Evolutionary conservation across 2,113 vertebrate genomes (phyloP).

Genomic region (Misgurnus mizolepis): DNA sequence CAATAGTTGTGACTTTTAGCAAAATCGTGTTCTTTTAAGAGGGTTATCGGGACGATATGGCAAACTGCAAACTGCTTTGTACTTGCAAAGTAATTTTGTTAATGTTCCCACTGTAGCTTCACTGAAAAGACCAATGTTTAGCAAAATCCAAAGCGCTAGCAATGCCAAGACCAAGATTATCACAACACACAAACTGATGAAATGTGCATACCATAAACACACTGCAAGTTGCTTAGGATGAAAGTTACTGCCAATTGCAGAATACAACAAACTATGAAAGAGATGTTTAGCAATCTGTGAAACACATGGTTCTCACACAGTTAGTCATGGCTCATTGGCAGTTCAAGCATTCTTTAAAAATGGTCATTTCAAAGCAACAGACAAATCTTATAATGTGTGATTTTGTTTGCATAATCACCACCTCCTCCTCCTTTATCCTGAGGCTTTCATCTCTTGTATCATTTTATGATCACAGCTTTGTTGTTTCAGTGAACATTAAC

Average conservation of each 20-base stretch:
- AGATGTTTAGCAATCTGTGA: neutral
- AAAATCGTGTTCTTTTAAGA: too few relatives aligned
- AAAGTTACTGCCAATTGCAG: too few relatives aligned
- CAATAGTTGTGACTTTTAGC: neutral
- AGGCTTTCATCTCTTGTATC: neutral
- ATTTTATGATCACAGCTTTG: neutral
- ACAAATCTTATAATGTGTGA: conserved; percentile 9
- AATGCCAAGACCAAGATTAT: too few relatives aligned
- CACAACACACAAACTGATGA: too few relatives aligned
- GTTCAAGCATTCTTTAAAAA: conserved; percentile 17
- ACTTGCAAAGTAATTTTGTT: too few relatives aligned
- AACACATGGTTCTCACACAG: neutral
- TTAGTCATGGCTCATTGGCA: neutral
- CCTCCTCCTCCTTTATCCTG: neutral
- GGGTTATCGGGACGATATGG: too few relatives aligned
- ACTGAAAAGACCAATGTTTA: neutral
- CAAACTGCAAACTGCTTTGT: too few relatives aligned
- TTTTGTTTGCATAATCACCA: conserved; percentile 27
- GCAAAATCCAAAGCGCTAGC: too few relatives aligned
- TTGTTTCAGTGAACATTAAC: neutral
- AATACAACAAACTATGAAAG: too few relatives aligned
- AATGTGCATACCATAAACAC: too few relatives aligned
- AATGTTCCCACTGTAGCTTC: neutral
- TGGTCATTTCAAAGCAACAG: neutral
- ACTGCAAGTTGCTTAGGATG: too few relatives aligned